Base-by-base conservation (phyloP, 2,888 invertebrate genomes). In the Sinotaia quadrata region DNA sequence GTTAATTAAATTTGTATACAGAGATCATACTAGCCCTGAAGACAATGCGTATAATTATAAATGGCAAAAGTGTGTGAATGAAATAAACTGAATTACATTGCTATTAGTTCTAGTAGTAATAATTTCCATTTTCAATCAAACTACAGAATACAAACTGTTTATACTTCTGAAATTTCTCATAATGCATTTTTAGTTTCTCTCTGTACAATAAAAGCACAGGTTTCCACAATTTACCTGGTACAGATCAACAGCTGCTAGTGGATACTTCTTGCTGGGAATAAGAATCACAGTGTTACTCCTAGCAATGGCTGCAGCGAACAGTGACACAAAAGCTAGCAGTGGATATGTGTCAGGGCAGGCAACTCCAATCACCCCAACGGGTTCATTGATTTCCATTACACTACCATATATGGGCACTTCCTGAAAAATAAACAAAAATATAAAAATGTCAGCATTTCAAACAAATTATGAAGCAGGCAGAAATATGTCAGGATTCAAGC, bases 321-420 rank as follows among this genome's bases (percentile, higher is more conserved):
- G 80, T 2, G 89, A 88, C 18, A 89, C 82, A 78, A 89, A 89
- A 3, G 84, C 84, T 1, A 89, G 84, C 15, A 89, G 78, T n/a
- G 89, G 88, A 51, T 75, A 78, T 8, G 79, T 78, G 71, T 88
- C 87, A 21, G 89, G 88, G 74, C 89, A 89, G 33, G 87, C 85
- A 52, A 89, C 87, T 24, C 87, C 89, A 54, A 89, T 85, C 56
- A 89, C 87, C 21, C 89, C 89, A 12, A 89, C 78, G 18, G 89
- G 87, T 70, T 88, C 88, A 71, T 87, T 83, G n/a, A 87, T 74
- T 75, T 88, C 85, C 12, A 87, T 75, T 29, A 88, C 88, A 33
- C 84, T 84, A 18, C 88, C 89, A 73, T 88, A 88, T 31, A 88
- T 73, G 10, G 85, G 84, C 0, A 88, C 88, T 69, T 87, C 87